These are phyloP conservation scores for Cephalopterus ornatus DNA, from an alignment of 2,113 vertebrate species.

Conservation along the genomic window DNA sequence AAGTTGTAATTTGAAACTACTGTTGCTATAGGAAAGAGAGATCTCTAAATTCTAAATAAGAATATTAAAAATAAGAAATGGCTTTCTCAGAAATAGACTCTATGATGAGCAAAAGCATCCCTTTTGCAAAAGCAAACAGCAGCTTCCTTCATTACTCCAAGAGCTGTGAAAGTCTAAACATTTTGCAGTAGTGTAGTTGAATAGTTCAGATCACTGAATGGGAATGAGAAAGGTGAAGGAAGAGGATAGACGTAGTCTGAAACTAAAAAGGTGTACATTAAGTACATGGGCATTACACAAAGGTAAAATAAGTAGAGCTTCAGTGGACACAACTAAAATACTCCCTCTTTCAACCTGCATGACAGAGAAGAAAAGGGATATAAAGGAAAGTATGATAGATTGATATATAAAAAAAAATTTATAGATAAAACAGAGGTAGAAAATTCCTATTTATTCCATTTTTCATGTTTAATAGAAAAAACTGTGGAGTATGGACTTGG, in stretches of 20 bases:
- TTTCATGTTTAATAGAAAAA: background rate
- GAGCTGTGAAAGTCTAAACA: background rate
- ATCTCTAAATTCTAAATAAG: background rate
- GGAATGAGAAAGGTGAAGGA: background rate
- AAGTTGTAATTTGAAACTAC: background rate
- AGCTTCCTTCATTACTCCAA: background rate
- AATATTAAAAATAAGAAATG: background rate
- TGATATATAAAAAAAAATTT: background rate
- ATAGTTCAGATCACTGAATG: background rate
- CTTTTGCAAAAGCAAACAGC: background rate
- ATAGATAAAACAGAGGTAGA: background rate
- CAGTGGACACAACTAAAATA: background rate
- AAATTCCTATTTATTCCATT: background rate
- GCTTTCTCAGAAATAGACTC: background rate
- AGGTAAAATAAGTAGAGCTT: background rate
- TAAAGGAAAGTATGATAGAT: background rate
- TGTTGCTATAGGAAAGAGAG: background rate
- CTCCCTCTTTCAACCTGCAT: background rate
- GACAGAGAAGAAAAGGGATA: background rate
- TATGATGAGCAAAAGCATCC: fast-evolving
- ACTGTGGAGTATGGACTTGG: background rate
- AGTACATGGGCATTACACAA: background rate
- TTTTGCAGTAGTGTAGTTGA: background rate
- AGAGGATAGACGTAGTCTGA: background rate
- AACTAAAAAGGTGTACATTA: background rate